Percentiles rank a stretch among this genome's conserved stretches.
These are phyloP conservation scores for Sylvietta virens DNA, from an alignment of 2,113 vertebrate species.

Conservation along the genomic window DNA sequence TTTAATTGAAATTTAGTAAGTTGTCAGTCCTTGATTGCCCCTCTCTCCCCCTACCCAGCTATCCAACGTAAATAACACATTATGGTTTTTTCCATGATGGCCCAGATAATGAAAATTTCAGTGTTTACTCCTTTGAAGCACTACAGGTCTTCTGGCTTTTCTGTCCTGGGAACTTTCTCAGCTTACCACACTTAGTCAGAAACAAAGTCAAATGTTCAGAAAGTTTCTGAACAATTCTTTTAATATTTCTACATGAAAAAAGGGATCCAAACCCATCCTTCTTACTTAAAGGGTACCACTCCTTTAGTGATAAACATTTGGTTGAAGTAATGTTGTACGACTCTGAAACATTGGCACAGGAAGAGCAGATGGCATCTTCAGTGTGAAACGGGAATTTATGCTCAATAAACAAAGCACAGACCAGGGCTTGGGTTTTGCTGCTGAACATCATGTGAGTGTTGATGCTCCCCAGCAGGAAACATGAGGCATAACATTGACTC, in stretches of 20 bases:
- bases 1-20: background rate
- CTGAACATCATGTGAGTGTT: background rate
- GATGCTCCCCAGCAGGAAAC: constrained; percentile 14
- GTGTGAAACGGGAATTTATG: background rate
- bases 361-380: background rate
- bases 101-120: background rate
- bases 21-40: background rate
- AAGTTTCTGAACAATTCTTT: background rate
- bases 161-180: background rate
- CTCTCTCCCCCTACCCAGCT: background rate
- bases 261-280: background rate
- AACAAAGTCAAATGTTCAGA: background rate
- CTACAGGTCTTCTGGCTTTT: background rate
- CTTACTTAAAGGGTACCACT: background rate
- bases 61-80: background rate
- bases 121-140: background rate
- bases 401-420: background rate
- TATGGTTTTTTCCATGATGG: background rate
- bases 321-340: background rate
- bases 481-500: background rate
- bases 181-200: background rate
- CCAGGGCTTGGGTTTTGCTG: background rate
- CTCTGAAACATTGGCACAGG: background rate
- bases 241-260: background rate
- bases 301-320: background rate